A percentile compares a stretch with the other conserved stretches of the same genome.
Conservation (phyloP, 92 coral and sea anemone genomes). For the Plumapathes pennacea region DNA sequence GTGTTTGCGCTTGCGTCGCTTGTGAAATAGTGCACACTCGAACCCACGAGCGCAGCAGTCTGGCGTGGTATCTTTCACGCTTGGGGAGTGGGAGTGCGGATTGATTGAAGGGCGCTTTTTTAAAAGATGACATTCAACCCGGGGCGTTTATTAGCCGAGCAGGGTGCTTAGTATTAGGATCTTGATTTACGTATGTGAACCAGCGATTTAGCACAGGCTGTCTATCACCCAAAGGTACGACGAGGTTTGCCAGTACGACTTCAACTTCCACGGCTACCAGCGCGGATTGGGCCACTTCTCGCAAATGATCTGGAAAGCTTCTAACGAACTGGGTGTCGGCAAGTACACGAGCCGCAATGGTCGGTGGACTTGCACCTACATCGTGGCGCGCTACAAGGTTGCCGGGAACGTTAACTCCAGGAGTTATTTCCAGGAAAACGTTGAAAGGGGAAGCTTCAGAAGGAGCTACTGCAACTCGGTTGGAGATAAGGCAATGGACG, state of each 20-base stretch:
- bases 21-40: too few relatives aligned
- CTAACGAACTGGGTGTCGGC: slow-evolving; percentile 21
- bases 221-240: slow-evolving; percentile 12
- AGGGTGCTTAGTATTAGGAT: neutral
- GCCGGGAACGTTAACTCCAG: slow-evolving; percentile 9
- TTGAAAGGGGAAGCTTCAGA: slow-evolving; percentile 8
- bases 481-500: neutral
- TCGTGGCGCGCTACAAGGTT: slow-evolving; percentile 21
- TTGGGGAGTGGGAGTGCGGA: too few relatives aligned
- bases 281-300: slow-evolving; percentile 11
- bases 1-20: too few relatives aligned
- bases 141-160: too few relatives aligned
- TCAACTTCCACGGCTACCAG: neutral
- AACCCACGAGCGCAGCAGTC: too few relatives aligned
- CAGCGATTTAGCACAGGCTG: neutral
- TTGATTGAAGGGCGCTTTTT: too few relatives aligned
- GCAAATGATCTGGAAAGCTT: slow-evolving; percentile 22
- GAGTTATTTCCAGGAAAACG: slow-evolving; percentile 2
- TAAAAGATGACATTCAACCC: too few relatives aligned
- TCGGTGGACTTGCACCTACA: slow-evolving; percentile 13
- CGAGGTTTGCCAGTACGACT: slow-evolving; percentile 22
- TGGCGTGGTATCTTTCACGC: too few relatives aligned
- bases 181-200: neutral
- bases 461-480: slow-evolving; percentile 5
- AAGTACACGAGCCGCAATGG: neutral